These are phyloP conservation scores for Jordanella pulchra DNA, from an alignment of 2,797 vertebrate genomes.

Conservation along the genomic window DNA sequence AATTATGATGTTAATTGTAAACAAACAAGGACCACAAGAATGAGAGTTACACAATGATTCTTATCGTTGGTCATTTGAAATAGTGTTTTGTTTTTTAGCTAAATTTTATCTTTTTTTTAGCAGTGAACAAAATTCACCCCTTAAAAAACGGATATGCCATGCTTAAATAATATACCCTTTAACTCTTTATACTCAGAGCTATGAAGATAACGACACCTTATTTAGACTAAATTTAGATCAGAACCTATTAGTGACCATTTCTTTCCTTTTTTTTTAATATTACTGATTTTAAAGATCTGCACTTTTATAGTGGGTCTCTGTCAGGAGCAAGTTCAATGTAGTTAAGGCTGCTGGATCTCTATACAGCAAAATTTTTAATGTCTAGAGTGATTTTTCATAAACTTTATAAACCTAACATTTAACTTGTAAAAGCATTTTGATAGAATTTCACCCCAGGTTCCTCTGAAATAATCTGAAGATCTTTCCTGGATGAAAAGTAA, in stretches of 20 bases:
- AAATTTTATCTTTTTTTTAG: neutral
- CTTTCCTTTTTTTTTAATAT: neutral
- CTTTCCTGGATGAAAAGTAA: conserved; percentile 4
- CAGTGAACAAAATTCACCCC: neutral
- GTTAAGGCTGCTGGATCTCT: too few relatives aligned
- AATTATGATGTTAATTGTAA: neutral
- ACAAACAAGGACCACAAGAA: neutral
- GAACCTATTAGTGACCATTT: too few relatives aligned
- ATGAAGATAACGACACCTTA: too few relatives aligned
- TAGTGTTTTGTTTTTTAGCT: neutral
- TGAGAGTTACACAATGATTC: neutral
- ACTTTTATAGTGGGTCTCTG: neutral
- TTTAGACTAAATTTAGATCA: neutral
- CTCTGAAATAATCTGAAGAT: neutral
- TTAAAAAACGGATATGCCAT: neutral
- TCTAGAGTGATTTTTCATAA: neutral
- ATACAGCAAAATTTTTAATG: neutral
- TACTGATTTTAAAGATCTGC: neutral
- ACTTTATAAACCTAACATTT: neutral
- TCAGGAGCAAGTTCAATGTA: neutral
- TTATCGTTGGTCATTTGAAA: neutral
- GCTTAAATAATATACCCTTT: neutral
- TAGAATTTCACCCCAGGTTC: neutral
- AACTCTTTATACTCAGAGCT: neutral
- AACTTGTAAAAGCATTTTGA: neutral